These are phyloP conservation scores for Nematolebias whitei DNA, from an alignment of 2,113 vertebrate species.

Conservation along the genomic window DNA sequence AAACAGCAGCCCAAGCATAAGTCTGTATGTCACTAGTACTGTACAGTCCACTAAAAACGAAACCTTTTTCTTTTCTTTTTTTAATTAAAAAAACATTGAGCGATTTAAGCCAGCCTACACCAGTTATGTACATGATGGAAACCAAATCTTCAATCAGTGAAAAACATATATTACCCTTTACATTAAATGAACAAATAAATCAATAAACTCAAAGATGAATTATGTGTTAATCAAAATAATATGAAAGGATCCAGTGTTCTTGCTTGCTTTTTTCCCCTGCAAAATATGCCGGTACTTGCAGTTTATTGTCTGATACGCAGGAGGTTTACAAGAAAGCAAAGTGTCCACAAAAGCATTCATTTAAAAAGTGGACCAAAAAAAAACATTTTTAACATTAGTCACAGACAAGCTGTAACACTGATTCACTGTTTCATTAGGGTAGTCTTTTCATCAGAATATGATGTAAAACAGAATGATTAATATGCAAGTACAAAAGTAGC, in stretches of 20 bases:
- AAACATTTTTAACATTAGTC: constrained; percentile 26
- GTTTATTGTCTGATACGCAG: not conserved
- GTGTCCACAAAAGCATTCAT: no score
- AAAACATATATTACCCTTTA: not conserved
- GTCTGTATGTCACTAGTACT: no score
- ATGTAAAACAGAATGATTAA: constrained; percentile 1
- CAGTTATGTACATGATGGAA: not conserved
- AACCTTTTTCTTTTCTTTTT: not conserved
- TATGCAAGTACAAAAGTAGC: constrained; percentile 1
- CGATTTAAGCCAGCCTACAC: not conserved
- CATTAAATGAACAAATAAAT: not conserved
- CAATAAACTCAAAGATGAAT: not conserved
- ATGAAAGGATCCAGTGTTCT: not conserved
- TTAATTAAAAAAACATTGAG: not conserved
- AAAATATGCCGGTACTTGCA: no score
- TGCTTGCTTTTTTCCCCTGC: no score
- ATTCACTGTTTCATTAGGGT: not conserved
- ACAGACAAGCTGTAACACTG: constrained; percentile 16
- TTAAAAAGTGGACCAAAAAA: no score
- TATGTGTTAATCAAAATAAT: not conserved
- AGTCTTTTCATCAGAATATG: constrained; percentile 11
- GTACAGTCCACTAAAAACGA: not conserved
- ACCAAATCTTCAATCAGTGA: not conserved
- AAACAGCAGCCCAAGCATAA: no score
- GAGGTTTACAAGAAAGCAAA: no score